phyloP scores from a whole-genome alignment of 53 echinoderm and acorn worm genomes.

The Echinarachnius parma region DNA sequence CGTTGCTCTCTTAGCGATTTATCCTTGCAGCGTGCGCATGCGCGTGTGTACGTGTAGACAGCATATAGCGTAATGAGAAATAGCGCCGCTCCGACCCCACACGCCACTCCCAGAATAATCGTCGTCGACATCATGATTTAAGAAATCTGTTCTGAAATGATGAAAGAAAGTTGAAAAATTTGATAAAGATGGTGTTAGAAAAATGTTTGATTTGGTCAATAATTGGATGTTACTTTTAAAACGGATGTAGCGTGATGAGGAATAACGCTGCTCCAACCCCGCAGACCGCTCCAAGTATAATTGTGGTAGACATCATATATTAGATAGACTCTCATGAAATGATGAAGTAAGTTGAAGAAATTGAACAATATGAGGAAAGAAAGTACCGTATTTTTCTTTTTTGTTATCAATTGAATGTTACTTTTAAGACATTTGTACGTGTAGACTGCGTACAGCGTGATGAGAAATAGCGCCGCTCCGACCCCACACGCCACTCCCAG shows the following conservation, averaged over 20 bases:
- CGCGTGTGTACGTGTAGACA: slow-evolving; percentile 32
- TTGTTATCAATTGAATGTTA: too few species aligned
- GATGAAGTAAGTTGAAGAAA: not conserved
- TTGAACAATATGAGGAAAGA: too few species aligned
- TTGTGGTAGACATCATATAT: slow-evolving; percentile 24
- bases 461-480: slow-evolving; percentile 19
- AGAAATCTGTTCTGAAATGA: not conserved
- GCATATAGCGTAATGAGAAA: slow-evolving; percentile 20
- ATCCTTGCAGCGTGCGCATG: slow-evolving; percentile 33
- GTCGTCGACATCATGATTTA: slow-evolving; percentile 22
- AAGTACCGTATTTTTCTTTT: too few species aligned
- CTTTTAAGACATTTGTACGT: too few species aligned
- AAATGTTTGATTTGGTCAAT: too few species aligned
- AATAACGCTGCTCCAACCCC: slow-evolving; percentile 25
- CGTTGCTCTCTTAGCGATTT: slow-evolving; percentile 17
- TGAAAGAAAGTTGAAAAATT: not conserved
- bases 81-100: slow-evolving; percentile 24
- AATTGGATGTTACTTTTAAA: too few species aligned
- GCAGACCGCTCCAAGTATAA: slow-evolving; percentile 26
- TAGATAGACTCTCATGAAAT: not conserved
- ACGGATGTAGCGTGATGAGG: slow-evolving; percentile 15
- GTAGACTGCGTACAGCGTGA: slow-evolving; percentile 23
- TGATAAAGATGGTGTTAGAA: too few species aligned
- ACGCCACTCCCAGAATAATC: slow-evolving; percentile 24
- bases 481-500: slow-evolving; percentile 35